phyloP scores from a whole-genome alignment of 2,888 invertebrate genomes.

The Cheilosia variabilis region DNA sequence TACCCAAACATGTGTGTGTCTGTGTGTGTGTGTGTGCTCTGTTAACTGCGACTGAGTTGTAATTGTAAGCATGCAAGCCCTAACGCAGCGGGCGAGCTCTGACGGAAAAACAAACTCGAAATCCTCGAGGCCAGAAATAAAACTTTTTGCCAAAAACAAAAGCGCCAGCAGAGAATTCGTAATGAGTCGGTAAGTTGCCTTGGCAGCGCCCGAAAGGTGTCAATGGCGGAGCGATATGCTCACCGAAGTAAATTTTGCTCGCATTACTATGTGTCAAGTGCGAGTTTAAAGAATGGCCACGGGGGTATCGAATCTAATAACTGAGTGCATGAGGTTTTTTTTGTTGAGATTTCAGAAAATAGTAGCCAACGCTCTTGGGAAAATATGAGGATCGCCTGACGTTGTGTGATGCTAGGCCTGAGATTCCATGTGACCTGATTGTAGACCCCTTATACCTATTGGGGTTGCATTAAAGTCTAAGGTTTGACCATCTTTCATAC shows the following conservation, averaged over 20 bases:
- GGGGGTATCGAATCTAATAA: slow-evolving; percentile 43
- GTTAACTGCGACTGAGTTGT: slow-evolving; percentile 70
- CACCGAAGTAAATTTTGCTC: slow-evolving; percentile 1
- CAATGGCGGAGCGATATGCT: slow-evolving; percentile 25
- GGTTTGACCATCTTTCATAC: too few species aligned
- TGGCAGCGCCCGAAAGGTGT: slow-evolving; percentile 48
- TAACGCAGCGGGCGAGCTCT: slow-evolving; percentile 32
- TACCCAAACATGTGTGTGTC: slow-evolving; percentile 7
- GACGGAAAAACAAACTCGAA: slow-evolving; percentile 48
- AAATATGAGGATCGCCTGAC: too few species aligned
- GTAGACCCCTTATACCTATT: too few species aligned
- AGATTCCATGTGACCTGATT: too few species aligned
- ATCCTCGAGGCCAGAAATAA: slow-evolving; percentile 59
- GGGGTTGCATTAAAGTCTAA: too few species aligned
- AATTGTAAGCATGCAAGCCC: slow-evolving; percentile 47
- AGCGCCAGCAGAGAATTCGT: slow-evolving; percentile 58
- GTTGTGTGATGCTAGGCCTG: too few species aligned
- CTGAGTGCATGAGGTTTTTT: slow-evolving; percentile 45
- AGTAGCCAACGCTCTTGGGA: too few species aligned
- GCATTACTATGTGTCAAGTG: slow-evolving; percentile 6
- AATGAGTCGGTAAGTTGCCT: slow-evolving; percentile 67
- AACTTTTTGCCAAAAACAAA: slow-evolving; percentile 48
- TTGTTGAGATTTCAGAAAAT: too few species aligned
- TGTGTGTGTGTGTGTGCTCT: slow-evolving; percentile 12
- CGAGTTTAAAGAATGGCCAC: slow-evolving; percentile 27